Conservation (phyloP, 2,888 invertebrate genomes). For the Monochamus alternatus region DNA sequence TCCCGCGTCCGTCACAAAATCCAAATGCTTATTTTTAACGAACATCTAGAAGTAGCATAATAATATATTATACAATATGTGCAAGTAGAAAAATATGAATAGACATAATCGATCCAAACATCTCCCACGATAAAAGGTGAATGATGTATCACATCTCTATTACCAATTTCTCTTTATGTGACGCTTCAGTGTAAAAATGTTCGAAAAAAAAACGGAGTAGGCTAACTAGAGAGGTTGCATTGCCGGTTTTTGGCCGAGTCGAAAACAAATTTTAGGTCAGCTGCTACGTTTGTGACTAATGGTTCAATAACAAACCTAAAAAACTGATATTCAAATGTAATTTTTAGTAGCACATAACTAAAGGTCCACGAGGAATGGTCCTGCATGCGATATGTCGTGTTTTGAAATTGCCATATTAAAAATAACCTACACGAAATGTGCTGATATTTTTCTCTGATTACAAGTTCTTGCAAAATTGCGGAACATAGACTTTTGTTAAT, state of each 20-base stretch:
- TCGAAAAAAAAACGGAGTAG: neutral
- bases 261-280: neutral
- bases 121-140: slow-evolving; percentile 42
- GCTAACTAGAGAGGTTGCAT: neutral
- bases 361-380: neutral
- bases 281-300: too few relatives aligned
- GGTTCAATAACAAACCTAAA: too few relatives aligned
- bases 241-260: neutral
- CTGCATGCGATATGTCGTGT: slow-evolving; percentile 15
- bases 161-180: slow-evolving; percentile 36
- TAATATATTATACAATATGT: slow-evolving; percentile 68
- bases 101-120: slow-evolving; percentile 58
- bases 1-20: slow-evolving; percentile 31
- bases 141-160: slow-evolving; percentile 54
- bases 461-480: too few relatives aligned
- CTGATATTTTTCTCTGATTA: too few relatives aligned
- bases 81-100: slow-evolving; percentile 71
- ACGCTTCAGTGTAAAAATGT: slow-evolving; percentile 21
- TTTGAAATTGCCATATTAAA: neutral
- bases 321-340: too few relatives aligned
- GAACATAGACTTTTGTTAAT: too few relatives aligned
- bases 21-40: slow-evolving; percentile 38
- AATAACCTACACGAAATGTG: neutral
- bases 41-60: slow-evolving; percentile 54
- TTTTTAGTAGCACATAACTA: too few relatives aligned